These are phyloP conservation scores for Enteromius paludinosus DNA, from an alignment of 2,797 vertebrate species.

Conservation along the genomic window DNA sequence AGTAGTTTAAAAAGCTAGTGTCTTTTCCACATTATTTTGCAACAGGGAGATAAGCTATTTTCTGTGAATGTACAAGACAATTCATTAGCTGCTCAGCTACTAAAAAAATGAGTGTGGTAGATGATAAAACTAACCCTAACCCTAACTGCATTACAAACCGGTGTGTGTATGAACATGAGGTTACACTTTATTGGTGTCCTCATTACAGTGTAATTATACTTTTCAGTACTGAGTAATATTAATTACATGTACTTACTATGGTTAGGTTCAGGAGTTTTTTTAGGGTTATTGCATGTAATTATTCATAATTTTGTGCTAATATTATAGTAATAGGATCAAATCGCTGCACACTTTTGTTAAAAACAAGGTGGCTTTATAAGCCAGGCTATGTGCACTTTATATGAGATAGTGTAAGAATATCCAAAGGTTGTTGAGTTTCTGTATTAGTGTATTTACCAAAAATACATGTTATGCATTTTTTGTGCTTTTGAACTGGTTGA, in stretches of 20 bases:
- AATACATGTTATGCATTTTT: slow-evolving; percentile 33
- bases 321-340: not conserved
- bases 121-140: too few relatives aligned
- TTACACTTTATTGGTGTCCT: not conserved
- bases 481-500: slow-evolving; percentile 53
- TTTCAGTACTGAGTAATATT: not conserved
- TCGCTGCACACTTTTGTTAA: not conserved
- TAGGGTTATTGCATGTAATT: slow-evolving; percentile 1
- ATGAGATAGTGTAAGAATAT: not conserved
- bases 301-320: not conserved
- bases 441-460: slow-evolving; percentile 40
- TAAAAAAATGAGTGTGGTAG: not conserved
- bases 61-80: not conserved
- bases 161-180: not conserved
- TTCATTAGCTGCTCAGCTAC: not conserved
- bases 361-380: not conserved
- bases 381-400: slow-evolving; percentile 2
- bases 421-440: slow-evolving; percentile 19
- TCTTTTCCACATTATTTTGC: not conserved
- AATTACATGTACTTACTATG: not conserved
- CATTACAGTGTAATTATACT: not conserved
- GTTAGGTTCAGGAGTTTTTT: not conserved
- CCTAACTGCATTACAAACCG: not conserved
- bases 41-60: not conserved
- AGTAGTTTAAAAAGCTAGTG: not conserved